These are phyloP conservation scores for Strigops habroptila DNA, from an alignment of 2,113 vertebrate species.

Conservation along the genomic window DNA sequence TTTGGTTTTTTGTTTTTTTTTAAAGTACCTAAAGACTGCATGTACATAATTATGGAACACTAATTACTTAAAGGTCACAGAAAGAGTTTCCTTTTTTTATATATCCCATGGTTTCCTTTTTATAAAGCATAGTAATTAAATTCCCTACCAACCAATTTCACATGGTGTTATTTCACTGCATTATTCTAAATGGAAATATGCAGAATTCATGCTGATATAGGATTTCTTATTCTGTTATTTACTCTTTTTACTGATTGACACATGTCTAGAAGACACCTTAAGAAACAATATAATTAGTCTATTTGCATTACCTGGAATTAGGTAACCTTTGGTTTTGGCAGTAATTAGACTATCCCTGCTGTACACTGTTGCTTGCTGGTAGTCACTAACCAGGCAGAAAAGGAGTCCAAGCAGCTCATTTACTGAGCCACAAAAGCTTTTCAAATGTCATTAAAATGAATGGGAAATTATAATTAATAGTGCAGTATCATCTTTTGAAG, in stretches of 20 bases:
- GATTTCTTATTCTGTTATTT: slow-evolving; percentile 31
- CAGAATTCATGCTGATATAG: slow-evolving; percentile 12
- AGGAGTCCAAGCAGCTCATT: slow-evolving; percentile 76
- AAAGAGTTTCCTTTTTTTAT: slow-evolving; percentile 12
- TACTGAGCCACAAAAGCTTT: slow-evolving; percentile 72
- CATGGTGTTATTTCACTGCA: not conserved
- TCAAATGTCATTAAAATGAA: slow-evolving; percentile 72
- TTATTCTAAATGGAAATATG: not conserved
- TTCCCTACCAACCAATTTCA: slow-evolving; percentile 18
- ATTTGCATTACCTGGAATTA: slow-evolving; percentile 84
- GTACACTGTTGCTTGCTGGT: slow-evolving; percentile 33
- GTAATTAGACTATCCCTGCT: slow-evolving; percentile 80
- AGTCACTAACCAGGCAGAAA: slow-evolving; percentile 76
- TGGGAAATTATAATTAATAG: slow-evolving; percentile 59
- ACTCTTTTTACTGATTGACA: slow-evolving; percentile 76
- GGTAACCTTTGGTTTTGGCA: slow-evolving; percentile 85
- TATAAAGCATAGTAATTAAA: slow-evolving; percentile 28
- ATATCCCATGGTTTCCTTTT: not conserved
- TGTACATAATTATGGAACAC: slow-evolving; percentile 1
- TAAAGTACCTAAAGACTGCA: not conserved
- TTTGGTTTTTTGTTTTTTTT: not conserved
- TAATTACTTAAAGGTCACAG: slow-evolving; percentile 44
- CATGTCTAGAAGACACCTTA: slow-evolving; percentile 65
- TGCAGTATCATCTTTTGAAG: not conserved
- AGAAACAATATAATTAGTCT: slow-evolving; percentile 81